Conservation (phyloP, 2,797 vertebrate genomes). For the Ibycter americanus region DNA sequence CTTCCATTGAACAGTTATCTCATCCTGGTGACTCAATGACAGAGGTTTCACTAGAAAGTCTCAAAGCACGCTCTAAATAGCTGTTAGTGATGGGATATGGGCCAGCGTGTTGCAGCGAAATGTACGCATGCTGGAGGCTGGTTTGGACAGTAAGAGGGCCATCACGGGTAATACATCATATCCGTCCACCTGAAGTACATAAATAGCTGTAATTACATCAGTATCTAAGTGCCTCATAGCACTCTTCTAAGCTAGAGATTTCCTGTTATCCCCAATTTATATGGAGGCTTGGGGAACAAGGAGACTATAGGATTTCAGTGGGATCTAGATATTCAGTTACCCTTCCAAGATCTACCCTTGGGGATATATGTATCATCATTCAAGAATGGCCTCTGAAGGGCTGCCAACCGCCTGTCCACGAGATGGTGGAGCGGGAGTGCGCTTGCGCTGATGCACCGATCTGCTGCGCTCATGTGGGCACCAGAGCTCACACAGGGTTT, state of each 20-base stretch:
- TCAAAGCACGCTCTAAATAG: background rate
- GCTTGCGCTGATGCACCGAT: background rate
- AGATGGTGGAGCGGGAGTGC: background rate
- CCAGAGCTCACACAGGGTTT: background rate
- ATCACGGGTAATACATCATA: background rate
- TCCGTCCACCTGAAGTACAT: background rate
- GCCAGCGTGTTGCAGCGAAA: background rate
- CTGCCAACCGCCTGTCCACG: background rate
- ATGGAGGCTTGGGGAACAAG: background rate
- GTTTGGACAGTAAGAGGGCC: background rate
- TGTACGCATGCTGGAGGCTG: background rate
- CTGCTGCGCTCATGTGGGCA: background rate
- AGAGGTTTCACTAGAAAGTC: background rate
- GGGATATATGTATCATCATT: background rate
- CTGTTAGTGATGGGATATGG: background rate
- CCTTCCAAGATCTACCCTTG: conserved; percentile 15
- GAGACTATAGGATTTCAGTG: conserved; percentile 56
- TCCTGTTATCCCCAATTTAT: conserved; percentile 49
- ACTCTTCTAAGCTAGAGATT: conserved; percentile 44
- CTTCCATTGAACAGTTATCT: background rate
- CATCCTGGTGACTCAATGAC: background rate
- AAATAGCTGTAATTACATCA: conserved; percentile 23
- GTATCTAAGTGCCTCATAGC: background rate
- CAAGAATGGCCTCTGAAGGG: conserved; percentile 60
- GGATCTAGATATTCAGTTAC: conserved; percentile 4